Conservation (phyloP, 2,888 invertebrate genomes). For the Dendrolimus pini region DNA sequence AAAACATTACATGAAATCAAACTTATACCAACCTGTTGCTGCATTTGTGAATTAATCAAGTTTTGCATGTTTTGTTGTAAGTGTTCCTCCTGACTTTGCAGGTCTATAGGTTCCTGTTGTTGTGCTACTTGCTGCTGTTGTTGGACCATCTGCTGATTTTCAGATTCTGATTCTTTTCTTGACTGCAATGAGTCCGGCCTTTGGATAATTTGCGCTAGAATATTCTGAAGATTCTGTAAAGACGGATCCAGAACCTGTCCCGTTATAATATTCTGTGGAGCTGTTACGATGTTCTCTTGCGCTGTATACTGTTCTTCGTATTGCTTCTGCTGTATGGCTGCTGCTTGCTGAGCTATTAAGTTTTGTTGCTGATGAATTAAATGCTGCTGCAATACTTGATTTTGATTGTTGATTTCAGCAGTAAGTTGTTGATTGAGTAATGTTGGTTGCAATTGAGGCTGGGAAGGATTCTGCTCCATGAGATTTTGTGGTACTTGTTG, state of each 20-base stretch:
- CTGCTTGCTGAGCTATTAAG: conserved; percentile 65
- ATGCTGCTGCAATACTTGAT: conserved; percentile 72
- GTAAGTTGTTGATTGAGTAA: conserved; percentile 52
- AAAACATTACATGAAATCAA: no score
- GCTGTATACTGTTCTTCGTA: conserved; percentile 53
- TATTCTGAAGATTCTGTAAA: conserved; percentile 66
- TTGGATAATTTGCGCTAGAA: conserved; percentile 64
- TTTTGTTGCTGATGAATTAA: conserved; percentile 69
- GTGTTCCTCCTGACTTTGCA: conserved; percentile 36
- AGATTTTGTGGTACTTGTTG: conserved; percentile 48
- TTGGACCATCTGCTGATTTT: conserved; percentile 38
- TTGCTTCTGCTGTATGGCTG: conserved; percentile 66
- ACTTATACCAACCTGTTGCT: conserved; percentile 28
- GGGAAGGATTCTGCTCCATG: conserved; percentile 41
- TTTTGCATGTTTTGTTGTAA: conserved; percentile 54
- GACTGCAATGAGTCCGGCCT: conserved; percentile 58
- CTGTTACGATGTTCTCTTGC: conserved; percentile 49
- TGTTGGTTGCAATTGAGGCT: conserved; percentile 45
- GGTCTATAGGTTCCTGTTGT: conserved; percentile 34
- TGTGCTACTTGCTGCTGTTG: conserved; percentile 27
- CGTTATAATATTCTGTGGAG: conserved; percentile 54
- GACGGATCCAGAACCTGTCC: conserved; percentile 69
- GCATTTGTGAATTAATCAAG: conserved; percentile 44
- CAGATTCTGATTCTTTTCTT: conserved; percentile 61
- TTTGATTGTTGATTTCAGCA: conserved; percentile 61